A percentile compares a stretch with the other conserved stretches of the same genome.
These are phyloP conservation scores for Morone chrysops DNA, from an alignment of 2,113 vertebrate species.

Conservation along the genomic window DNA sequence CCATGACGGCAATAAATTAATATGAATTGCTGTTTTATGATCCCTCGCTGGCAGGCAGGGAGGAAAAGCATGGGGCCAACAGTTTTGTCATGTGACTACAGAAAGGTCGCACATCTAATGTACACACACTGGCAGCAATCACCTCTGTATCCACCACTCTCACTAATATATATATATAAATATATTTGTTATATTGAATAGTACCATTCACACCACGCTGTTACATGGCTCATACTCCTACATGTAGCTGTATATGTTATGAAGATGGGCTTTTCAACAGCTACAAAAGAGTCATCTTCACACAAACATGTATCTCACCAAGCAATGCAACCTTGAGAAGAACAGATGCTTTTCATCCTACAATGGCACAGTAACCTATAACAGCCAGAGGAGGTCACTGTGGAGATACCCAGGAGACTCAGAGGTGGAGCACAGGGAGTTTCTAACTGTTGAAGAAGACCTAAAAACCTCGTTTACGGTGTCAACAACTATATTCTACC, in stretches of 20 bases:
- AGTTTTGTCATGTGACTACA: conserved; percentile 17
- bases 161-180: too few relatives aligned
- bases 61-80: conserved; percentile 11
- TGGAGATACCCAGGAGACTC: conserved; percentile 72
- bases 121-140: conserved; percentile 9
- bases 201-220: too few relatives aligned
- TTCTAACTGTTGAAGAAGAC: conserved; percentile 8
- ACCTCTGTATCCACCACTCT: neutral
- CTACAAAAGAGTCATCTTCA: neutral
- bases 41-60: conserved; percentile 6
- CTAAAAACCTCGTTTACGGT: conserved; percentile 1
- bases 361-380: conserved; percentile 62
- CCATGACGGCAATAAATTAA: conserved; percentile 33
- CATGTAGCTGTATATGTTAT: too few relatives aligned
- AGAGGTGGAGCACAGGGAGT: neutral
- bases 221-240: too few relatives aligned
- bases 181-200: too few relatives aligned
- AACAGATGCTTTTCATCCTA: conserved; percentile 25
- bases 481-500: conserved; percentile 8
- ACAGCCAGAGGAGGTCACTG: conserved; percentile 82
- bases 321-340: conserved; percentile 29
- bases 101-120: conserved; percentile 43
- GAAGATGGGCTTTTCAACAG: neutral
- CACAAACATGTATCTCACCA: neutral
- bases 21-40: conserved; percentile 61